phyloP scores from a whole-genome alignment of 1,140 invertebrate genomes.

The Lutraria rhynchaena region DNA sequence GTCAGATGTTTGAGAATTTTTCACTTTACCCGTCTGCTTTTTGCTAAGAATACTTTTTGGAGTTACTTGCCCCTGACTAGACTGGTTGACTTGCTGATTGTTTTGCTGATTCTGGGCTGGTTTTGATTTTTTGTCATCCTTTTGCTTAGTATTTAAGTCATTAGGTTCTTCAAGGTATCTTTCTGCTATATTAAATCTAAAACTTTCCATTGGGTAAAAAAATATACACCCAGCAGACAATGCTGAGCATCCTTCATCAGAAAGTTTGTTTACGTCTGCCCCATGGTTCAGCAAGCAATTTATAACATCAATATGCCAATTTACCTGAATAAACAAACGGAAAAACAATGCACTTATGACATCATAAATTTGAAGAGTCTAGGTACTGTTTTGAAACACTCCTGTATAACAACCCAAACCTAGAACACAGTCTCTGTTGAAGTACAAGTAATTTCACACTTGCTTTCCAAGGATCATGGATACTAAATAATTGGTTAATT shows the following conservation, averaged over 20 bases:
- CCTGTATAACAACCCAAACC: too few species aligned
- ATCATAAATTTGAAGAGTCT: too few species aligned
- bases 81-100: slow-evolving; percentile 19
- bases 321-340: slow-evolving; percentile 70
- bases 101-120: background rate
- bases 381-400: too few species aligned
- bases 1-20: slow-evolving; percentile 12
- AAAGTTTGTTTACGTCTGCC: slow-evolving; percentile 81
- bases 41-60: slow-evolving; percentile 50
- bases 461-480: too few species aligned
- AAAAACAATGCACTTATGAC: background rate
- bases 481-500: too few species aligned
- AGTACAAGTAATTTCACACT: too few species aligned
- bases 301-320: slow-evolving; percentile 78
- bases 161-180: slow-evolving; percentile 68
- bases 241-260: slow-evolving; percentile 80
- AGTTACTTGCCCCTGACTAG: slow-evolving; percentile 27
- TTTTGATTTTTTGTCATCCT: slow-evolving; percentile 43
- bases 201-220: slow-evolving; percentile 79
- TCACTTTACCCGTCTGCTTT: slow-evolving; percentile 32
- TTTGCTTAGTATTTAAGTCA: slow-evolving; percentile 61
- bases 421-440: too few species aligned
- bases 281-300: slow-evolving; percentile 80
- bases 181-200: slow-evolving; percentile 79
- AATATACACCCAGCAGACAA: slow-evolving; percentile 79